Evolutionary conservation across 2,113 vertebrate genomes (phyloP).

Genomic region (Crotalus viridis): DNA sequence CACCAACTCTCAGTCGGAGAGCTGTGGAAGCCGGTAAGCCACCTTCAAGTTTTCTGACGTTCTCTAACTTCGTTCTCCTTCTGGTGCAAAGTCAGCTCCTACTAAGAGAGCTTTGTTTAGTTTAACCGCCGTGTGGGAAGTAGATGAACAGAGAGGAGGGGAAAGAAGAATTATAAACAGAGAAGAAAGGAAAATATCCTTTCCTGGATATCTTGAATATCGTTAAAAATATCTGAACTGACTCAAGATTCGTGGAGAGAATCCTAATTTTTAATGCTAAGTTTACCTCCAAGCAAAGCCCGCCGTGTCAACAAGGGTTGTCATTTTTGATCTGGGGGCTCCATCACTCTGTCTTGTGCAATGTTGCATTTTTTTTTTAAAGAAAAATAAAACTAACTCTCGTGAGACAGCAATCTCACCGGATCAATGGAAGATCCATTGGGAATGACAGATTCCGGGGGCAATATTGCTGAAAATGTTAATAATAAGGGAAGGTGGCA

Average conservation of each 20-base stretch:
- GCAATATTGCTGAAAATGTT: background rate
- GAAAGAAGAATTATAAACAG: background rate
- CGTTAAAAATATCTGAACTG: background rate
- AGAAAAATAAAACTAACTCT: background rate
- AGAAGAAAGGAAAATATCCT: background rate
- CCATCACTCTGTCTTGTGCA: background rate
- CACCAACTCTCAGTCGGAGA: slow-evolving; percentile 76
- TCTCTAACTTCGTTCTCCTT: background rate
- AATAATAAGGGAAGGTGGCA: background rate
- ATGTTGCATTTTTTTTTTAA: background rate
- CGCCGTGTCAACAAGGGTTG: background rate
- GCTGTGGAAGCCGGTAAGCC: slow-evolving; percentile 82
- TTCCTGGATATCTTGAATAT: background rate
- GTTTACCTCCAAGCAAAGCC: background rate
- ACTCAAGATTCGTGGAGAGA: background rate
- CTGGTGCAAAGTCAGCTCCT: background rate
- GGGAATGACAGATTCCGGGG: background rate
- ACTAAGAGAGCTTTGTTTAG: background rate
- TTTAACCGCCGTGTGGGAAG: background rate
- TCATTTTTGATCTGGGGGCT: background rate
- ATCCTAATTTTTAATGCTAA: background rate
- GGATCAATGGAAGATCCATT: background rate
- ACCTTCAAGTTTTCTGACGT: background rate
- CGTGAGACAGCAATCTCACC: background rate
- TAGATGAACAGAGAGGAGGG: background rate